These are phyloP conservation scores for Hirtodrosophila trivittata DNA, from an alignment of 2,888 invertebrate genomes.

Conservation along the genomic window DNA sequence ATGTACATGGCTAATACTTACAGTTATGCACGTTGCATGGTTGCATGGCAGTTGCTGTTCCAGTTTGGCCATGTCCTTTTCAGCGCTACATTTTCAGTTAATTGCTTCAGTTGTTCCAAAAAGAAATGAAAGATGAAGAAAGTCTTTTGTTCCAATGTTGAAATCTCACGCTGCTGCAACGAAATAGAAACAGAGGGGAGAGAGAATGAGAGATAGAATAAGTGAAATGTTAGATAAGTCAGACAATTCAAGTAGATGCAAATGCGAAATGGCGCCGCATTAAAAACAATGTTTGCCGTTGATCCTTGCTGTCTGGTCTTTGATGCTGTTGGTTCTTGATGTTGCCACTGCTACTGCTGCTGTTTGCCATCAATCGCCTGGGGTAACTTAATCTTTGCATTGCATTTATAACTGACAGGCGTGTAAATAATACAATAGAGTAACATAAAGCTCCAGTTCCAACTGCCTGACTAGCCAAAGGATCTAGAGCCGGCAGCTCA, in stretches of 20 bases:
- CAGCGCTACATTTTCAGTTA: slow-evolving; percentile 76
- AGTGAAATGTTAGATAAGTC: slow-evolving; percentile 12
- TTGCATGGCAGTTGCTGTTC: slow-evolving; percentile 70
- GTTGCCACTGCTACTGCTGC: slow-evolving; percentile 7
- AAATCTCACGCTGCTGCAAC: slow-evolving; percentile 54
- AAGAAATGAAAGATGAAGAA: slow-evolving; percentile 29
- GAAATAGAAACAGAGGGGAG: slow-evolving; percentile 31
- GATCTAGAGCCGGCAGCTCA: too few species aligned
- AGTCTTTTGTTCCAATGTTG: slow-evolving; percentile 61
- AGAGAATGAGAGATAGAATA: slow-evolving; percentile 14
- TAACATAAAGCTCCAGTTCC: slow-evolving; percentile 21
- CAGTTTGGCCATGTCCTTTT: slow-evolving; percentile 74
- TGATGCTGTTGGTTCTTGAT: neutral
- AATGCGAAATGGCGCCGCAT: slow-evolving; percentile 40
- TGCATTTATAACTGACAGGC: slow-evolving; percentile 35
- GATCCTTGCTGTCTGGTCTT: slow-evolving; percentile 19
- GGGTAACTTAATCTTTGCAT: slow-evolving; percentile 32
- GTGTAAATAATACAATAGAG: slow-evolving; percentile 25
- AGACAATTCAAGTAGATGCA: slow-evolving; percentile 33
- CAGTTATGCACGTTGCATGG: slow-evolving; percentile 73
- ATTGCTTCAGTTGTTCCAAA: slow-evolving; percentile 65
- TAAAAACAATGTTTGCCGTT: slow-evolving; percentile 31
- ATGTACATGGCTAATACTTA: slow-evolving; percentile 51
- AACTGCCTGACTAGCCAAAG: slow-evolving; percentile 7
- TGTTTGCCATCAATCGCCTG: slow-evolving; percentile 10